Evolutionary conservation across 30 jellyfish, hydroid and myxozoan genomes (phyloP), one percentile per base, ranked within the genome.

Genomic region (Euphysa ruthae): DNA sequence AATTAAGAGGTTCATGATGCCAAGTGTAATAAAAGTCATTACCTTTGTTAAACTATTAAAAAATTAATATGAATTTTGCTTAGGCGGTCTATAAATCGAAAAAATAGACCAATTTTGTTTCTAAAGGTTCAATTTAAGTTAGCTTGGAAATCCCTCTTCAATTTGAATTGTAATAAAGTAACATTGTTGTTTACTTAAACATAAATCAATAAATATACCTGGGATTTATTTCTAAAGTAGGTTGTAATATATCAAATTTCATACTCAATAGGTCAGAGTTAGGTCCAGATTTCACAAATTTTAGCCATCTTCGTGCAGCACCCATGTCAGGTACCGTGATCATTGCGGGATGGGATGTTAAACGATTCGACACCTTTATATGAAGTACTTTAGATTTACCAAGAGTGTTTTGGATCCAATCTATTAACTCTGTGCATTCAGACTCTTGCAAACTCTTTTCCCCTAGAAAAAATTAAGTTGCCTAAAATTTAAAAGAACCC

Each of bases 301-400:
- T 88, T 66, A 88, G 68, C 97, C 97, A 88, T 21, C 97, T 50
- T 35, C 97, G 49, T 1, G 97, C 97, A 1, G 97, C 94, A 13
- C 95, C 97, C 97, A 88, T 88, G 55, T 88, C 97, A 8, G 97
- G 97, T 5, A 88, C 97, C 1, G 97, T 88, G 25, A 88, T 77
- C 97, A 88, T 88, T 25, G 93, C 97, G 5, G 97, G 97, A 44
- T 88, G 97, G 7, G 97, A 79, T 27, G 90, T 91, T 16, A 88
- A 83, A 21, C 97, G 73, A 27, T 73, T 71, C 27, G 97, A 79
- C 6, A 72, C 92, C 55, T 78, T 86, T 55, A 86, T 92, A 33
- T 69, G 66, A n/a, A 64, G 71, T 2, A 79, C 90, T 74, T 79
- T 86, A 69, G 93, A 75, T 65, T 74, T 66, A 18, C 96, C 96